Evolutionary conservation across 2,888 invertebrate genomes (phyloP).

Genomic region (Dione juno): DNA sequence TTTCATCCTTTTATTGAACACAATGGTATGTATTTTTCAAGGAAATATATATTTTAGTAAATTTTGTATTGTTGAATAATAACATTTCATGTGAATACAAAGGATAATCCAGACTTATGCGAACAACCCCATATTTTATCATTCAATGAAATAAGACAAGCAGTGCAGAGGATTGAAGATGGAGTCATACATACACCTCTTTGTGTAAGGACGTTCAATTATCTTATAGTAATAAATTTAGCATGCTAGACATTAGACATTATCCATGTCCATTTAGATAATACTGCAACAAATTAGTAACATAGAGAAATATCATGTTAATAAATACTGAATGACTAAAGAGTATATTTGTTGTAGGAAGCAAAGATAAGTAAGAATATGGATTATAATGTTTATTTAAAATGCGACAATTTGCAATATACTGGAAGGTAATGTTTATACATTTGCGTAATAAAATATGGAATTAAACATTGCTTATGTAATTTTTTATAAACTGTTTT

Average conservation of each 20-base stretch:
- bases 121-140: constrained; percentile 57
- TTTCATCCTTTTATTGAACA: background rate
- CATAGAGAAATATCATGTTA: background rate
- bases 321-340: background rate
- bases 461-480: background rate
- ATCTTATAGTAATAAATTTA: background rate
- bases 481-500: background rate
- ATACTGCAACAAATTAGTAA: background rate
- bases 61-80: background rate
- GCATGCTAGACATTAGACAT: background rate
- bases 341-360: constrained; percentile 61
- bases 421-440: constrained; percentile 87
- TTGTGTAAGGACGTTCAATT: constrained; percentile 61
- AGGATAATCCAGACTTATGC: constrained; percentile 43
- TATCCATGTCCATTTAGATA: background rate
- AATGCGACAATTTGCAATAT: constrained; percentile 93
- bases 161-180: constrained; percentile 70
- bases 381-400: constrained; percentile 88
- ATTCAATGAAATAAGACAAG: constrained; percentile 73
- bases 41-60: background rate
- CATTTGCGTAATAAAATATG: background rate
- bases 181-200: constrained; percentile 76
- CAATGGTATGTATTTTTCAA: constrained; percentile 7
- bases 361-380: constrained; percentile 82
- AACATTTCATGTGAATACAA: background rate